phyloP scores from a whole-genome alignment of 2,113 vertebrate species.

The Melanostigma gelatinosum region DNA sequence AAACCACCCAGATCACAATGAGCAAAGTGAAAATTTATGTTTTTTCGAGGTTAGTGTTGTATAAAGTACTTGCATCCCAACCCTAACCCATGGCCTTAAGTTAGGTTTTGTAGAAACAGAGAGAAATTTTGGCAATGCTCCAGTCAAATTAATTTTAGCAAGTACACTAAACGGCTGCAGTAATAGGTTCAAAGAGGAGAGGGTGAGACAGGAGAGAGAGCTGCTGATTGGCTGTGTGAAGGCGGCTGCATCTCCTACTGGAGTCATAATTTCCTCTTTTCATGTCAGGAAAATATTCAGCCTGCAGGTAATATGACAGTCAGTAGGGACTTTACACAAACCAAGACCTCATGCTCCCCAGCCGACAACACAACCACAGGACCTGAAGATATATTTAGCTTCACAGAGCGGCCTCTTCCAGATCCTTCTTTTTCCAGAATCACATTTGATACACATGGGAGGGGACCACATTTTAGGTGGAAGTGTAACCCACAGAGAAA shows the following conservation, averaged over 20 bases:
- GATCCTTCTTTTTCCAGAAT: neutral
- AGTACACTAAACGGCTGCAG: neutral
- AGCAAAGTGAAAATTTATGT: neutral
- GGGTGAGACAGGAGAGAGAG: neutral
- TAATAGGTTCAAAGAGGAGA: neutral
- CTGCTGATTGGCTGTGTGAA: too few relatives aligned
- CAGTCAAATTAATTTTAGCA: neutral
- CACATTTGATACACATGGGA: conserved; percentile 24
- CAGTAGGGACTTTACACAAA: neutral
- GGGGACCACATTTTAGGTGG: conserved; percentile 13
- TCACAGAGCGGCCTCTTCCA: neutral
- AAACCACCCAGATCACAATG: neutral
- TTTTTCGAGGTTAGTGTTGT: too few relatives aligned
- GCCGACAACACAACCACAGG: neutral
- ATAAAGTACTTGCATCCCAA: neutral
- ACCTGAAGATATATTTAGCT: conserved; percentile 3
- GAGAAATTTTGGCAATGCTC: neutral
- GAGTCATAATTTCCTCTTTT: neutral
- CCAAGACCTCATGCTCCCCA: neutral
- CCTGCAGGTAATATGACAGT: neutral
- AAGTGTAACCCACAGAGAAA: conserved; percentile 4
- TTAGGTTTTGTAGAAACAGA: neutral
- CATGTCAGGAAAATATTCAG: neutral
- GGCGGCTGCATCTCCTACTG: neutral
- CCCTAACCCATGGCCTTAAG: too few relatives aligned